phyloP scores from a whole-genome alignment of 53 echinoderm and acorn worm genomes.

The Zoroaster sp. region DNA sequence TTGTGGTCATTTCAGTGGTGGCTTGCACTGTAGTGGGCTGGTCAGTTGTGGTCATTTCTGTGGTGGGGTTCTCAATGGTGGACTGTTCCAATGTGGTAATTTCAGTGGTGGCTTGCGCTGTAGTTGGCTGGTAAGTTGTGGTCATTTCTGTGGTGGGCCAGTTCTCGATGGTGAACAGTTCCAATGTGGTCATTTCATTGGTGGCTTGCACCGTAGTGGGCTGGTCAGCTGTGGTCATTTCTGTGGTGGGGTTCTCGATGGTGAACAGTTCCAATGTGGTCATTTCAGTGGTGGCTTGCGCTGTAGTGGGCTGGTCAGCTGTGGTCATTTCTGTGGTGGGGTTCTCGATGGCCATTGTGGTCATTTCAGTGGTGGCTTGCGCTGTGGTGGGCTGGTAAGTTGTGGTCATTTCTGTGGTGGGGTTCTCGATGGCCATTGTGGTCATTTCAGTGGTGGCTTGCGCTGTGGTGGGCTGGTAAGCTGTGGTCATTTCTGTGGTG shows the following conservation, averaged over 20 bases:
- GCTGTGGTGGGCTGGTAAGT: too few species aligned
- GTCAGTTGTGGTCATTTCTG: background rate
- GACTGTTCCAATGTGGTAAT: too few species aligned
- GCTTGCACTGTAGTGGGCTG: background rate
- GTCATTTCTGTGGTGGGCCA: background rate
- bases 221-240: background rate
- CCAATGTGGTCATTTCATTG: background rate
- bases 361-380: too few species aligned
- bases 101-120: background rate
- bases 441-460: too few species aligned
- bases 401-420: too few species aligned
- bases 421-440: too few species aligned
- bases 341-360: too few species aligned
- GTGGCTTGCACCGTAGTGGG: background rate
- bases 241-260: background rate
- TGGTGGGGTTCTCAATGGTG: background rate
- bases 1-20: background rate
- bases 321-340: too few species aligned
- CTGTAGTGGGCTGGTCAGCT: background rate
- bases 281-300: background rate
- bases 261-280: background rate
- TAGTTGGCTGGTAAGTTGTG: background rate
- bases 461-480: too few species aligned
- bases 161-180: background rate
- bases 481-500: too few species aligned